Evolutionary conservation across 2,113 vertebrate genomes (phyloP), one percentile per base, ranked within the genome.

Genomic region (Xiphophorus maculatus): DNA sequence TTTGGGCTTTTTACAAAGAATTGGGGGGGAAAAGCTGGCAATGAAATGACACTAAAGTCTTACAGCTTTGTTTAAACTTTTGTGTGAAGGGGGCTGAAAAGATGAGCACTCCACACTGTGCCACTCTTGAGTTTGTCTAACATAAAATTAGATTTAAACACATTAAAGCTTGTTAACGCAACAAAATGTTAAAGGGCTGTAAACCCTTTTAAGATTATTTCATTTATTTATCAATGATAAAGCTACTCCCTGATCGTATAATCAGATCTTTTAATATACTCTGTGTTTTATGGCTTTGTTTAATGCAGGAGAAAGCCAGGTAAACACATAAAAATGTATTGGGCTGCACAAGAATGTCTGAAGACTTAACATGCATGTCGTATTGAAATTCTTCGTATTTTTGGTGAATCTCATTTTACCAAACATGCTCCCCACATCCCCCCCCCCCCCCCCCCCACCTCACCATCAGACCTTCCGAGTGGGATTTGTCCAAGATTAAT

Each of bases 401-500:
- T 68, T 76, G 81, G 83, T 62, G 85, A 82, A 81, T 90, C 86
- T 89, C 90, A 92, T 92, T 91, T 92, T 80, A 88, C 88, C 84
- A 87, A 76, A 80, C 82, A 71, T 81, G 42, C 87, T 87, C 86
- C 87, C 88, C 84, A 37, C 35, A 37, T 11, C 2, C 35, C 3
- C 2, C 2, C 35, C 1, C 35, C n/a, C n/a, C n/a, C n/a, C 2
- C 9, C 2, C 35, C 0, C 10, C 35, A 37, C 35, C 35, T 37
- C 10, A 37, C 35, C 77, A 75, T 90, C 91, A 90, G 91, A 70
- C 77, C 88, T 81, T 88, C 88, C 74, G 72, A 93, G 84, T 88
- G 81, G 84, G 88, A 93, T 92, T 92, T 94, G 93, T 93, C 92
- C 79, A 79, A 91, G 88, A 94, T 94, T 94, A 94, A 94, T 94